Conservation (phyloP, 2,797 vertebrate genomes). For the Pelochelys cantorii region DNA sequence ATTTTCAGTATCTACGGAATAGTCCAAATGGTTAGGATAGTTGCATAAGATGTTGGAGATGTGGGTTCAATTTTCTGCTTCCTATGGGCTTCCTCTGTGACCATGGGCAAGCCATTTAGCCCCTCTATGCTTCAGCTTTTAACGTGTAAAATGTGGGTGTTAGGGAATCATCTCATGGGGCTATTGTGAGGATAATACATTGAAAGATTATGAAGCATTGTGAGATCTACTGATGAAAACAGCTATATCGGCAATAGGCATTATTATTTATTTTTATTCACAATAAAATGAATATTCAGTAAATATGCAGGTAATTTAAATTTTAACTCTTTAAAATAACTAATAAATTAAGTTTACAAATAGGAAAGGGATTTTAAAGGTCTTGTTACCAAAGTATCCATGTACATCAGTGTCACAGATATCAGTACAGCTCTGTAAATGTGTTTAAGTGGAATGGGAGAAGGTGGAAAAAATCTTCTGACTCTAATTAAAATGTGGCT, state of each 20-base stretch:
- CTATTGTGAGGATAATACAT: neutral
- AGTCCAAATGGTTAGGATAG: neutral
- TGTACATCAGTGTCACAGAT: neutral
- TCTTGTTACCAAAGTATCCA: neutral
- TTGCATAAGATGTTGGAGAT: neutral
- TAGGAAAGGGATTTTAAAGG: neutral
- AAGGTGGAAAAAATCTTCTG: neutral
- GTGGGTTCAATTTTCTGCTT: neutral
- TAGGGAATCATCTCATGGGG: neutral
- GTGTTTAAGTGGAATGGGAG: neutral
- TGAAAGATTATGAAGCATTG: neutral
- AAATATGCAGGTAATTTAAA: neutral
- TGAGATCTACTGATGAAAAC: neutral
- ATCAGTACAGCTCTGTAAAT: neutral
- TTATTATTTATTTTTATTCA: neutral
- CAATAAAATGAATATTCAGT: neutral
- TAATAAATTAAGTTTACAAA: neutral
- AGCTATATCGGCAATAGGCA: neutral
- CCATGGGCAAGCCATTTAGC: neutral
- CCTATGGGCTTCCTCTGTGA: neutral
- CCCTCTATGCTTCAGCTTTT: neutral
- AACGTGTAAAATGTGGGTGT: neutral
- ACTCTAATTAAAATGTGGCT: conserved; percentile 58
- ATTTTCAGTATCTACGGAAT: neutral
- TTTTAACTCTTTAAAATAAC: neutral